Base-by-base conservation (phyloP, 2,113 vertebrate species). In the Cromileptes altivelis region DNA sequence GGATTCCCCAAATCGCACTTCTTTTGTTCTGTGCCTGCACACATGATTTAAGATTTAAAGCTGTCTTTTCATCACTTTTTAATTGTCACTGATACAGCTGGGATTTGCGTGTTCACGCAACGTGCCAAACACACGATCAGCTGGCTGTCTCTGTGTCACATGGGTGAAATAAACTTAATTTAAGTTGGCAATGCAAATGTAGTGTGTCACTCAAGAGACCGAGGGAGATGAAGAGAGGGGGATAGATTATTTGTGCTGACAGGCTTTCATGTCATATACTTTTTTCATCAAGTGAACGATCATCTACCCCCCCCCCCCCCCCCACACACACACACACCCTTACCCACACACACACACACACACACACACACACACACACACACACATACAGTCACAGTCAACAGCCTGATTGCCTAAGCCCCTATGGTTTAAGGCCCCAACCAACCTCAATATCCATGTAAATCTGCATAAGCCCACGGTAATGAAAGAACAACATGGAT, bases 401-500 rank as follows among this genome's bases (percentile, higher is more conserved):
- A 70, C 65, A 64, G 70, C 49, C 65, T 78, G 76, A 80, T 80
- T 84, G 84, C 42, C 55, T 78, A 68, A 88, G 62, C 33, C 52
- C 80, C 37, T n/a, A 25, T 78, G 83, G 81, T 86, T 88, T 88
- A 85, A 81, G 67, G 83, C 68, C 65, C 37, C 62, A 56, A 63
- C 72, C 69, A 84, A 82, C 85, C 68, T 81, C 84, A 70, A 88
- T 92, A 91, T 88, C 80, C 87, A 76, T 81, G 81, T 88, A 86
- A 91, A 88, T 89, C 90, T 91, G 42, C 70, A 61, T 90, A 85
- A 91, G 78, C 90, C 89, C 2, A 49, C 23, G 21, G 70, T 92
- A 93, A 93, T 92, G 90, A 92, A 92, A 92, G 86, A 86, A 91
- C 90, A 92, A 91, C 87, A 91, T 75, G 57, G 84, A 85, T 84